Evolutionary conservation across 2,888 invertebrate genomes (phyloP), one percentile per base, ranked within the genome.

Genomic region (Onchidella celtica): DNA sequence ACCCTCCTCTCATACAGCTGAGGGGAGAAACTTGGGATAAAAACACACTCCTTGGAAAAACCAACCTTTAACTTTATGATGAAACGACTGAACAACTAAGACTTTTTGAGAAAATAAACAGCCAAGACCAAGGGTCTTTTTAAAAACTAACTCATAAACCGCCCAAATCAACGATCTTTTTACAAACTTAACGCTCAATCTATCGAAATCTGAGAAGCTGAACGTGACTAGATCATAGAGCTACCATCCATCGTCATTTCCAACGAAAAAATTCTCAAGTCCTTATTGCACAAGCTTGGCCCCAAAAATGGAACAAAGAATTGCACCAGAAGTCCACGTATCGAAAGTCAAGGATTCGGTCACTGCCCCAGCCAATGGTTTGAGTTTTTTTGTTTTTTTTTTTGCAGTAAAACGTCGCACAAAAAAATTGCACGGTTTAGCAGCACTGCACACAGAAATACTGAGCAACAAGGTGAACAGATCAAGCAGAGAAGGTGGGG

Each of bases 341-440:
- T 59, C 78, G 78, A 78, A 78, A 78, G 78, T 78, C 78, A 59
- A 70, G 29, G 70, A 40, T 21, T 17, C 27, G 61, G 78, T 78
- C 78, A 78, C 70, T 78, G 78, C 70, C 78, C 66, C 78, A 78
- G 78, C 78, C 78, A 78, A 78, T 78, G 78, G 78, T 69, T 68
- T 77, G 65, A 65, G 70, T 69, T 68, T 66, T n/a, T n/a, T n/a
- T n/a, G n/a, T 61, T 61, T 61, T 9, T n/a, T 17, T 4, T n/a
- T n/a, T 61, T 6, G n/a, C 21, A 61, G 61, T 14, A 61, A 29
- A 34, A 63, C 14, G 40, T 36, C 38, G 65, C 63, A 75, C 47
- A 65, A n/a, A 29, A 75, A 61, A 63, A 38, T 36, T 29, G n/a
- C 47, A 47, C 17, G 47, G n/a, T n/a, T n/a, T n/a, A n/a, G n/a